Evolutionary conservation across 1,140 invertebrate genomes (phyloP), one percentile per base, ranked within the genome.

Genomic region (Varroa destructor): DNA sequence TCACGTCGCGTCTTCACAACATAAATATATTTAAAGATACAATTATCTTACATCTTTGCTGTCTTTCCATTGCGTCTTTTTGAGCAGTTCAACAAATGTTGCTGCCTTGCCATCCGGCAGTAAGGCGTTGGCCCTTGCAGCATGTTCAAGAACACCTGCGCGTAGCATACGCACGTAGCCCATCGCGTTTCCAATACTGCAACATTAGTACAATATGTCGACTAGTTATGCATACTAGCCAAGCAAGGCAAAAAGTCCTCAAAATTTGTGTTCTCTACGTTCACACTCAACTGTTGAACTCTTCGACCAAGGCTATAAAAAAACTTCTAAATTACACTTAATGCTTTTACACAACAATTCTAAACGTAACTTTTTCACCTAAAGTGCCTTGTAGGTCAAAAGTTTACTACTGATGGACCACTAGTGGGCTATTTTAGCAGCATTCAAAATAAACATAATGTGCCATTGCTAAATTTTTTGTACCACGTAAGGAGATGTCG

Each of bases 161-260:
- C 91, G 84, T 64, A 99, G 89, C 79, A 97, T 86, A 55, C 96
- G 83, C 0, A 99, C 90, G 79, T 96, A 98, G 6, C 94, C 95
- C 82, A 99, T 87, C 1, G 93, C 91, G 82, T 98, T 98, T 12
- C 94, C 88, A 86, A 73, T 12, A 71, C 73, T 71, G 37, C 51
- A 73, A 54, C 25, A 25, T 25, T 25, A 57, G 43, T n/a, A 75
- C 36, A 51, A 76, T 14, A 14, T 56, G 25, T 56, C 14, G 25
- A 56, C 55, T 56, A 14, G 25, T 56, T 56, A 56, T 14, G 0
- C 25, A 56, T 0, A 56, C 55, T 56, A 25, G 14, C 14, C 55
- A 56, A 14, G 25, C 0, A 56, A 56, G 25, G 55, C 25, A 25
- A 56, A 56, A 14, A 14, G 14, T 14, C 14, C 55, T 56, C 25